Base-by-base conservation (phyloP, 1,140 invertebrate genomes). In the Venustaconcha ellipsiformis region DNA sequence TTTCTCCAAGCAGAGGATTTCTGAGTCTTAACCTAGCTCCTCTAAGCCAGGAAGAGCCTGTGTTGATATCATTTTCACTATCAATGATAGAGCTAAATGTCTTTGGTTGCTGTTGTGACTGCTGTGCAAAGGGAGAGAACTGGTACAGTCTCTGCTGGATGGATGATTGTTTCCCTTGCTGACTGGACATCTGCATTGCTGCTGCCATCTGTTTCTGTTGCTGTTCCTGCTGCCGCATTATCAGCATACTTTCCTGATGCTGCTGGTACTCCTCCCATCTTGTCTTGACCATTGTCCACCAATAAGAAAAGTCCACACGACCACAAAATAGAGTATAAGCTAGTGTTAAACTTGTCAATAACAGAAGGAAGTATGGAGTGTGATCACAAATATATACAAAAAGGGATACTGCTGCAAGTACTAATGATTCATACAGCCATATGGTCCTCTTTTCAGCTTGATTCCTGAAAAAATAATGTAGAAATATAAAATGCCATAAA, bases 191-290 rank as follows among this genome's bases (percentile, higher is more conserved):
- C 60, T 70, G 48, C 20, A 57, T 59, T 65, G 72, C 57, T 26
- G 73, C 37, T 18, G 17, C 63, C 15, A 26, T 62, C 17, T 20
- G 66, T 30, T n/a, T 48, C 63, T 78, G 72, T 55, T 77, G 77
- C 68, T 81, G 80, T 55, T 76, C 67, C n/a, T 56, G 58, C 58
- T 78, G 71, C 62, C 5, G 59, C n/a, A 84, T 80, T 11, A 81
- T 74, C 62, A 83, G 78, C 78, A 89, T 82, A 72, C 84, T 88
- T 71, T 89, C 87, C 63, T 87, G 75, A 69, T 88, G 88, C 64
- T 89, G 87, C 58, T 87, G 80, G 70, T 88, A 86, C 63, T 89
- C 88, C 58, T 89, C 87, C 88, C 88, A 89, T 62, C 83, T 70
- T 30, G 73, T 78, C 15, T 59, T 67, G n/a, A 83, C 57, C 13